Percentiles rank a stretch among this genome's conserved stretches.
Conservation (phyloP, 2,113 vertebrate genomes). For the Atherinomorus stipes region DNA sequence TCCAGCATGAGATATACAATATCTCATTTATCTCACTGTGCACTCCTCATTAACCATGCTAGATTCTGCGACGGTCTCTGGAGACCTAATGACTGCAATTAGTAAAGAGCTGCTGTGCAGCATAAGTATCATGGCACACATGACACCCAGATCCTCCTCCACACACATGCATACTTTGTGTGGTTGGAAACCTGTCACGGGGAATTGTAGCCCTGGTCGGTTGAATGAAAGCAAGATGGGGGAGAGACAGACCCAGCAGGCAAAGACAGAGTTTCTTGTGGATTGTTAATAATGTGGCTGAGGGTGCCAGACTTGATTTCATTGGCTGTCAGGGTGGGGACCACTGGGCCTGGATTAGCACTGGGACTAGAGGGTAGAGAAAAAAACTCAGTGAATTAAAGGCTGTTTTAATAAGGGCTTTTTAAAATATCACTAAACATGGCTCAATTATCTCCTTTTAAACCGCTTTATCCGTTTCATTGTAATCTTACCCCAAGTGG, state of each 20-base stretch:
- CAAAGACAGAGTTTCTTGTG: slow-evolving; percentile 55
- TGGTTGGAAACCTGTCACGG: slow-evolving; percentile 51
- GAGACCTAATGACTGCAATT: slow-evolving; percentile 77
- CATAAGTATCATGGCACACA: slow-evolving; percentile 38
- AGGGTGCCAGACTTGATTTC: slow-evolving; percentile 77
- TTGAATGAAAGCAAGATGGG: slow-evolving; percentile 60
- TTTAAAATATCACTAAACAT: slow-evolving; percentile 73
- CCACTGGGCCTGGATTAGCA: slow-evolving; percentile 60
- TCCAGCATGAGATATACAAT: slow-evolving; percentile 64
- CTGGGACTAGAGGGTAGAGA: slow-evolving; percentile 41
- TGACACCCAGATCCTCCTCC: slow-evolving; percentile 37
- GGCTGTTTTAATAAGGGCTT: slow-evolving; percentile 63
- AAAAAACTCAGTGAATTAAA: slow-evolving; percentile 61
- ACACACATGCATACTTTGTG: slow-evolving; percentile 20
- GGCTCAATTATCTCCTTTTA: slow-evolving; percentile 70
- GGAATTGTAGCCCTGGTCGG: slow-evolving; percentile 46
- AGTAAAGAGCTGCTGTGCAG: slow-evolving; percentile 59
- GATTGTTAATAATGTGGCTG: slow-evolving; percentile 74
- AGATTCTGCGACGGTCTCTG: slow-evolving; percentile 45
- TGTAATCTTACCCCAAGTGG: slow-evolving; percentile 60
- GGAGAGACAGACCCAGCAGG: slow-evolving; percentile 59
- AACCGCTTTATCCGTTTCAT: slow-evolving; percentile 66
- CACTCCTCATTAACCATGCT: slow-evolving; percentile 70
- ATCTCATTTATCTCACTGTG: slow-evolving; percentile 70
- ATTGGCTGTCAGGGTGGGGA: slow-evolving; percentile 70